These are phyloP conservation scores for Callosobruchus maculatus DNA, from an alignment of 2,888 invertebrate genomes.

Conservation along the genomic window DNA sequence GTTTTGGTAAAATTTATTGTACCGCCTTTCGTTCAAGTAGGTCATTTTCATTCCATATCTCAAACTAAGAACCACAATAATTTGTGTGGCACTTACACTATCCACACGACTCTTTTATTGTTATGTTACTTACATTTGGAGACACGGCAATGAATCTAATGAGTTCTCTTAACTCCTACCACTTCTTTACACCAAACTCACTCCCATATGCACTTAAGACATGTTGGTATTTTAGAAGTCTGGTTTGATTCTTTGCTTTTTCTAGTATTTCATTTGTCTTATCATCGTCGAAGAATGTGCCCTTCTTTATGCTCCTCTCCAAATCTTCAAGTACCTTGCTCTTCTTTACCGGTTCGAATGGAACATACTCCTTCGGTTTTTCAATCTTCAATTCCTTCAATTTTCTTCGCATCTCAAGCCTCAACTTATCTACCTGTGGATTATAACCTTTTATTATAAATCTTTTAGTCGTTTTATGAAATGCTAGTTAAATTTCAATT, in stretches of 20 bases:
- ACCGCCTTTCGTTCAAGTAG: too few relatives aligned
- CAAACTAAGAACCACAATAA: too few relatives aligned
- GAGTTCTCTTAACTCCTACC: constrained; percentile 14
- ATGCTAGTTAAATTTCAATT: too few relatives aligned
- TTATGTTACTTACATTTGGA: background rate
- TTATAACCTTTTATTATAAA: too few relatives aligned
- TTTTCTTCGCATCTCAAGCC: constrained; percentile 42
- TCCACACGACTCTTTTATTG: background rate
- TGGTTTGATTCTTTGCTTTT: constrained; percentile 38
- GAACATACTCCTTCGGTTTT: constrained; percentile 39
- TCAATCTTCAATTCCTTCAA: constrained; percentile 41
- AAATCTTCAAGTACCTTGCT: constrained; percentile 42
- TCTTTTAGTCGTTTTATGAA: too few relatives aligned
- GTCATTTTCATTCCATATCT: too few relatives aligned
- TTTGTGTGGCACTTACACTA: too few relatives aligned
- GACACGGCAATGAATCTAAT: background rate
- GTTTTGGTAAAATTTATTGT: too few relatives aligned
- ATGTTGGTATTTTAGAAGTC: constrained; percentile 38
- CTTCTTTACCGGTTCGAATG: constrained; percentile 43
- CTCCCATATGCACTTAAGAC: constrained; percentile 31
- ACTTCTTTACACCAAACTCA: constrained; percentile 32
- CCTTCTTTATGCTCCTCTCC: constrained; percentile 42
- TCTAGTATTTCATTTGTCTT: constrained; percentile 44
- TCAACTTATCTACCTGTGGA: constrained; percentile 34
- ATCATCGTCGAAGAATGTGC: constrained; percentile 46